Conservation (phyloP, 2,888 invertebrate species). For the Gari tellinella region DNA sequence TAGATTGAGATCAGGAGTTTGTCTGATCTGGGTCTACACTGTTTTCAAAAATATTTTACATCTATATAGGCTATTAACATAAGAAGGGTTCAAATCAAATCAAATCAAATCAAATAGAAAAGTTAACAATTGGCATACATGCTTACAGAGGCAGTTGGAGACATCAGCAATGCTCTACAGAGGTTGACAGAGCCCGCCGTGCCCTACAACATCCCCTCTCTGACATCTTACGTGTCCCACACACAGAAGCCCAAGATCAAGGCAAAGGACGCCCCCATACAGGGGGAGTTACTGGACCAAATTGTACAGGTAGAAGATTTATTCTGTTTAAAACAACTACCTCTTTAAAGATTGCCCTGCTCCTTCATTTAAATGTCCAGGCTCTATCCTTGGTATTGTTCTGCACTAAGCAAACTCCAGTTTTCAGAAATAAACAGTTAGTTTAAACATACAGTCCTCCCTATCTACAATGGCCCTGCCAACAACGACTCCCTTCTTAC, state of each 20-base stretch:
- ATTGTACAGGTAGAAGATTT: constrained; percentile 86
- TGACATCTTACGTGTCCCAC: constrained; percentile 50
- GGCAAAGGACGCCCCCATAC: constrained; percentile 89
- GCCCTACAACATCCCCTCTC: constrained; percentile 69
- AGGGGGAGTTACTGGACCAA: constrained; percentile 90
- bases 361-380: too few species aligned
- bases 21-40: not conserved
- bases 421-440: too few species aligned
- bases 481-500: too few species aligned
- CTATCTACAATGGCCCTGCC: too few species aligned
- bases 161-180: constrained; percentile 85
- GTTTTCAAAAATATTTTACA: not conserved
- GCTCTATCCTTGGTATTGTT: too few species aligned
- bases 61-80: not conserved
- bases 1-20: too few species aligned
- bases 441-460: too few species aligned
- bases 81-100: too few species aligned
- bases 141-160: constrained; percentile 60
- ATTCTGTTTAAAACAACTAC: too few species aligned
- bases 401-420: too few species aligned
- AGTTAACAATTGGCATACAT: not conserved
- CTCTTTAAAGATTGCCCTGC: too few species aligned
- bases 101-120: too few species aligned
- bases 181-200: constrained; percentile 90
- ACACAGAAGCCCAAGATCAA: constrained; percentile 58